phyloP scores from a whole-genome alignment of 2,113 vertebrate species.

The Mobula birostris region DNA sequence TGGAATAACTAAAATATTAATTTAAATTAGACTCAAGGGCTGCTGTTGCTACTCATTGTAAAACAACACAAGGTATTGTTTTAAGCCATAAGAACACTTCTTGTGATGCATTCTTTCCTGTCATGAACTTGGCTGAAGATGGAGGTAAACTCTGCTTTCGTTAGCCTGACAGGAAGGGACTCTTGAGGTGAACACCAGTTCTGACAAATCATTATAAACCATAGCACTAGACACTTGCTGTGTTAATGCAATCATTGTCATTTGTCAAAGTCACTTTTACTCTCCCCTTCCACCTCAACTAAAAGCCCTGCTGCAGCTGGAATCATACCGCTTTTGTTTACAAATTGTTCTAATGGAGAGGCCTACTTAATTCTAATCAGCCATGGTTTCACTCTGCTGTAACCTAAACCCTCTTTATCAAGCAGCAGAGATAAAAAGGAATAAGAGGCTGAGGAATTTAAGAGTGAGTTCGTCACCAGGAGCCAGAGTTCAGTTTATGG shows the following conservation, averaged over 20 bases:
- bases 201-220: conserved; percentile 4
- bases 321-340: not conserved
- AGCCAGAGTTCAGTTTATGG: not conserved
- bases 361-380: not conserved
- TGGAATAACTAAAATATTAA: conserved; percentile 17
- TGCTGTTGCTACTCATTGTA: not conserved
- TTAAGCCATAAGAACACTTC: not conserved
- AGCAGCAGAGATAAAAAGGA: not conserved
- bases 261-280: not conserved
- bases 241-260: not conserved
- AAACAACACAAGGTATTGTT: too few species aligned
- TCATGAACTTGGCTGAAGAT: not conserved
- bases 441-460: not conserved
- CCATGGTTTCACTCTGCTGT: not conserved
- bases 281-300: not conserved
- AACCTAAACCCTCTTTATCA: conserved; percentile 6
- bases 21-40: not conserved
- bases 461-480: conserved; percentile 8
- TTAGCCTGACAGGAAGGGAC: not conserved
- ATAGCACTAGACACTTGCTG: not conserved
- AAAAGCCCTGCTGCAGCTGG: not conserved
- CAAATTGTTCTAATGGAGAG: not conserved
- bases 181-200: not conserved
- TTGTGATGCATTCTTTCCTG: not conserved
- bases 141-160: not conserved